Base-by-base conservation (phyloP, 1,140 invertebrate genomes). In the Pachyrhynchus sulphureomaculatus region DNA sequence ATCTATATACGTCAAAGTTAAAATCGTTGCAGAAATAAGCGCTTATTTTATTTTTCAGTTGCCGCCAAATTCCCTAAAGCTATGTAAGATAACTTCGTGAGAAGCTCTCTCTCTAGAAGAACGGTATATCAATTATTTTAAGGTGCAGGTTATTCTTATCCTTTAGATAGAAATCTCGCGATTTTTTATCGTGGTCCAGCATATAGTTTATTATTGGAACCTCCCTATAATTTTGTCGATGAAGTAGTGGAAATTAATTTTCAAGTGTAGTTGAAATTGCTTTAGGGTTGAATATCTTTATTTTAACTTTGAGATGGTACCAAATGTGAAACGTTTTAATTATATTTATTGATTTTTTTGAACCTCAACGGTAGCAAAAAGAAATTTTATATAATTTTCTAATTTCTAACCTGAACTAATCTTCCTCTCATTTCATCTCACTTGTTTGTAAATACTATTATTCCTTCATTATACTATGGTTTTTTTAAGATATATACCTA, bases 111-210 rank as follows among this genome's bases (percentile, higher is more conserved):
- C 53, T 32, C 23, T 33, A 24, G 54, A 37, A 37, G 2, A 37
- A 37, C 34, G 4, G 4, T 37, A 37, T 32, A 57, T 57, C 54
- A 57, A 57, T 57, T 57, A 57, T 57, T 47, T 57, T 57, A 57
- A 57, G 42, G 20, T 42, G 44, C 42, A 48, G 54, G 54, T 48
- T 47, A 48, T 57, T 42, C 44, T 57, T 57, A 57, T 57, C 54
- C 54, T 57, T 47, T 26, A 57, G 54, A 57, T 57, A 57, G 54
- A 47, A 57, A 57, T 57, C 54, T 57, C 44, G 42, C 34, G 42
- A 33, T 33, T 57, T 57, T 57, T 57, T 57, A 36, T 48, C 42
- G 32, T 17, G 12, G 29, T 20, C 20, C 20, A 47, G 42, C 8
- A 57, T 29, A 37, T 57, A 29, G 41, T 48, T 57, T 57, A 57